Evolutionary conservation across 2,888 invertebrate genomes (phyloP).

Genomic region (Microctonus brassicae): DNA sequence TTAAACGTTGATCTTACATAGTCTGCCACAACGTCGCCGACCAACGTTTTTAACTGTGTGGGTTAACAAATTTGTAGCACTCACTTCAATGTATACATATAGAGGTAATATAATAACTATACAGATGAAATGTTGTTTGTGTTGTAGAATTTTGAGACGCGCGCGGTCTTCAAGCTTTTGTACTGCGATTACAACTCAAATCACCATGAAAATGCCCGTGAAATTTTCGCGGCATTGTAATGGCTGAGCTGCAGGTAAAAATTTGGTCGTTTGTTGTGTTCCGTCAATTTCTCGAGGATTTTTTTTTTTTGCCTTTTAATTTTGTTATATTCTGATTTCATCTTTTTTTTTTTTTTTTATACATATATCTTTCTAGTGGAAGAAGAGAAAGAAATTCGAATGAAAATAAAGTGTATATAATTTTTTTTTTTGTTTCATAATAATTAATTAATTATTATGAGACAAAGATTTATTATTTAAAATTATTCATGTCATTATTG

Average conservation of each 20-base stretch:
- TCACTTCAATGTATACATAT: background rate
- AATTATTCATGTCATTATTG: background rate
- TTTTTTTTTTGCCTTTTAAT: slow-evolving; percentile 37
- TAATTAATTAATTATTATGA: background rate
- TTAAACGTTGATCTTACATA: slow-evolving; percentile 47
- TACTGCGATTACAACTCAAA: slow-evolving; percentile 65
- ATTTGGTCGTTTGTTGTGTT: slow-evolving; percentile 34
- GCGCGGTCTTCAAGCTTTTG: slow-evolving; percentile 56
- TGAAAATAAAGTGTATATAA: background rate
- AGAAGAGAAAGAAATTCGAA: background rate
- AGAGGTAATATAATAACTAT: slow-evolving; percentile 35
- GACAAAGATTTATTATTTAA: background rate
- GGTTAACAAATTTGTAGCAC: background rate
- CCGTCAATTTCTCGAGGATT: slow-evolving; percentile 33
- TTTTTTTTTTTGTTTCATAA: background rate
- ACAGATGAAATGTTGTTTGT: slow-evolving; percentile 42
- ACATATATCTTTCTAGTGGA: background rate
- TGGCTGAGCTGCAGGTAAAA: slow-evolving; percentile 48
- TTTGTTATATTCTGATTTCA: slow-evolving; percentile 33
- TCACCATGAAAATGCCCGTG: slow-evolving; percentile 64
- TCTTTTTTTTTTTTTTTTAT: background rate
- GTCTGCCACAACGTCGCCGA: background rate
- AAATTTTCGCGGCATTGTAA: slow-evolving; percentile 59
- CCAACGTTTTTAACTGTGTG: background rate
- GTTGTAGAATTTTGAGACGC: slow-evolving; percentile 37